Evolutionary conservation across 92 coral and sea anemone genomes (phyloP), one percentile per base, ranked within the genome.

Genomic region (Zoanthus sociatus): DNA sequence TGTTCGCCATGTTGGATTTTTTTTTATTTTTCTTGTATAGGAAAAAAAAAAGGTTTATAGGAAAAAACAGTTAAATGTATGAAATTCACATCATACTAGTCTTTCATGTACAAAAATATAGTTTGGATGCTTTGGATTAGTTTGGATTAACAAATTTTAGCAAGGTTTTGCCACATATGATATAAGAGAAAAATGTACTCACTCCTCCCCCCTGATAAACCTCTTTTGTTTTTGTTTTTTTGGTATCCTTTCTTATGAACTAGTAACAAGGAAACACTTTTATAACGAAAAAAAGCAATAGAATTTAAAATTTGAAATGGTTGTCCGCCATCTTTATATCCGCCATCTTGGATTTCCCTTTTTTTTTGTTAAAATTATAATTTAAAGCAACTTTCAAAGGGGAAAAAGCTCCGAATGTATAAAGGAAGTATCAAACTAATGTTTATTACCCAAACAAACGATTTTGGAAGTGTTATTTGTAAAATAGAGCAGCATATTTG

Each of bases 301-400:
- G 45, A 73, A 72, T 72, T 72, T 72, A 72, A 72, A 72, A 42
- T 73, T 73, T 73, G 54, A 73, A 73, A 73, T 73, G 78, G 78
- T 73, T 73, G 76, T 73, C 78, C 78, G 55, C 78, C 20, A 73
- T 73, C n/a, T 54, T 73, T 73, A 58, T 58, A 73, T 73, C 84
- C 84, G 73, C 84, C 84, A 6, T 79, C 84, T 79, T 79, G 84
- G 84, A 60, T 79, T 79, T 79, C 84, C 47, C n/a, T n/a, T 18
- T 60, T 79, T 79, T 58, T 68, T 79, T 79, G 73, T 79, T 79
- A 79, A 79, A 79, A 79, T 79, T 79, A 60, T 64, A 79, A 60
- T 79, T 58, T 60, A 79, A 68, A 79, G 73, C 84, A 79, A 79
- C 73, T 79, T 58, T 79, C 73, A 79, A 79, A 79, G 84, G 53